Base-by-base conservation (phyloP, 2,797 vertebrate genomes). In the Amniataba percoides region DNA sequence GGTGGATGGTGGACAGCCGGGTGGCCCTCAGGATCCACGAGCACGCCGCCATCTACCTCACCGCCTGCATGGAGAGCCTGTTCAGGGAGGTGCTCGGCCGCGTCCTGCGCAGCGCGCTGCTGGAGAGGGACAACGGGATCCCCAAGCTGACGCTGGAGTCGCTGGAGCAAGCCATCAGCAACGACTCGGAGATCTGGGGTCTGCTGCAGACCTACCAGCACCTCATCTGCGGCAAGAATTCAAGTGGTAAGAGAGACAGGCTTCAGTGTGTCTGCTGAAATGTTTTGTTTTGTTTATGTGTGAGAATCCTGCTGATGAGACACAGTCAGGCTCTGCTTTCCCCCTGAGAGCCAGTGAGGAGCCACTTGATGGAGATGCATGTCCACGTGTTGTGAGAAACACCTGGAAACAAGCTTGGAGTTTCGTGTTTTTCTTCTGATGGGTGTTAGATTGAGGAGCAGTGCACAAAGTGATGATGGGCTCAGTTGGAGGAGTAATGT, bases 1-100 rank as follows among this genome's bases (percentile, higher is more conserved):
- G 94, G 78, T 96, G 96, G 96, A 96, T 96, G 96, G 95, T 95
- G 83, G 96, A 96, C 31, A 95, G 95, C 43, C 93, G 95, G 7
- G 93, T 96, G 92, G 95, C 95, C 10, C 82, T 94, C 66, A 84
- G 96, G 87, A 90, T 96, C 81, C 96, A 96, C 85, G 95, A 96
- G 69, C 95, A 96, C 80, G 95, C 95, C 10, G 96, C 96, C 80
- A 95, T 96, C 39, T 96, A 96, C 91, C 93, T 96, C 49, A 88
- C 92, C 43, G 96, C 96, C 13, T 95, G 95, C 89, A 84, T 95
- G 93, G 95, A 96, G 92, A 94, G 90, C 52, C 93, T 96, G 65
- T 95, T 96, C 85, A 63, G 95, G 13, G 95, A 96, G 88, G 90
- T 95, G 76, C 90, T 93, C 72, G 61, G 87, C 51, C 95, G 95